A percentile compares a stretch with the other conserved stretches of the same genome.
These are phyloP conservation scores for Thumatha senex DNA, from an alignment of 2,888 invertebrate species.

Conservation along the genomic window DNA sequence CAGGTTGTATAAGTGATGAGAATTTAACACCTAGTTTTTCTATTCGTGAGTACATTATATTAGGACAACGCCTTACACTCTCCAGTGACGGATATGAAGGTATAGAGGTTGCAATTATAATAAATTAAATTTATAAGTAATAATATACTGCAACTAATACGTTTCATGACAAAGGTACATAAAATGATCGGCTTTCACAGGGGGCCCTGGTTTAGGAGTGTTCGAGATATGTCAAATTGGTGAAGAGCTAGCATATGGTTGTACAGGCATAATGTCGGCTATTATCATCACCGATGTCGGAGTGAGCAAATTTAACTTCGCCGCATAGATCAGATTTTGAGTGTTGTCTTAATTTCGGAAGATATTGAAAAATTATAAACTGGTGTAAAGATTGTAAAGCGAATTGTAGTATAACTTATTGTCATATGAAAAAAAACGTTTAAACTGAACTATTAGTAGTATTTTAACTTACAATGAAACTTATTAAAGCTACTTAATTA, in stretches of 20 bases:
- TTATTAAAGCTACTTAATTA: too few species aligned
- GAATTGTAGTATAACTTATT: not conserved
- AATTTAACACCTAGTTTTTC: too few species aligned
- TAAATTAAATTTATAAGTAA: too few species aligned
- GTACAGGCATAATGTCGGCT: constrained; percentile 96
- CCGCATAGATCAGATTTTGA: constrained; percentile 48
- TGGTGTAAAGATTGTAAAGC: not conserved
- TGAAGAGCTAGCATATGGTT: constrained; percentile 95
- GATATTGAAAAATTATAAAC: not conserved
- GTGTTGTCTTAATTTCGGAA: not conserved
- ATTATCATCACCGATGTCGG: constrained; percentile 91
- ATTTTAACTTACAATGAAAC: too few species aligned
- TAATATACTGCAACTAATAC: too few species aligned
- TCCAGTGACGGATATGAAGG: too few species aligned
- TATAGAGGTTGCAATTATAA: too few species aligned
- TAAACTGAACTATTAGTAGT: too few species aligned
- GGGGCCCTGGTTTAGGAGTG: constrained; percentile 89
- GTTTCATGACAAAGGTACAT: not conserved
- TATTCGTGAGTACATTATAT: too few species aligned
- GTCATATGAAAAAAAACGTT: too few species aligned
- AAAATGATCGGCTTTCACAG: constrained; percentile 67
- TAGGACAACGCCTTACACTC: too few species aligned
- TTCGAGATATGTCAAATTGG: constrained; percentile 90
- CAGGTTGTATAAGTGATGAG: too few species aligned
- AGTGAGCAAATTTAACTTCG: constrained; percentile 47